Percentiles rank a stretch among this genome's conserved stretches.
Conservation (phyloP, 1,140 invertebrate species). For the Trichonephila inaurata region DNA sequence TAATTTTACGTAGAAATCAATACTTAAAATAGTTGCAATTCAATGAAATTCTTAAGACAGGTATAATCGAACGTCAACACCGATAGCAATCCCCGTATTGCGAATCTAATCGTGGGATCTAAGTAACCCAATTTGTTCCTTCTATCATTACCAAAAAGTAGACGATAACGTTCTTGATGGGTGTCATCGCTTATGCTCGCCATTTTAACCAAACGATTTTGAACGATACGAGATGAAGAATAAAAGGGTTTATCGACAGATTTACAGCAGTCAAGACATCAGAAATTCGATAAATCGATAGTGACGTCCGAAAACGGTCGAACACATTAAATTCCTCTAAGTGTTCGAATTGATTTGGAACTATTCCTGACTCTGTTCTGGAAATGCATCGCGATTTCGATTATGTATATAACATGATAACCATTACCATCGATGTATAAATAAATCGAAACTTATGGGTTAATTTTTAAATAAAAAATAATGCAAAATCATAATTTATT, state of each 20-base stretch:
- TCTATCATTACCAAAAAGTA: conserved; percentile 29
- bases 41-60: neutral
- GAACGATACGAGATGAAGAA: conserved; percentile 11
- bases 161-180: conserved; percentile 25
- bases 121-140: conserved; percentile 18
- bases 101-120: conserved; percentile 8
- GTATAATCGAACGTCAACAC: neutral
- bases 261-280: conserved; percentile 39
- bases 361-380: neutral
- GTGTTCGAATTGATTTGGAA: conserved; percentile 6
- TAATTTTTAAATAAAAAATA: no score
- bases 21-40: no score
- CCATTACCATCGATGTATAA: no score
- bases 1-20: no score
- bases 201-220: conserved; percentile 24
- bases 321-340: conserved; percentile 21
- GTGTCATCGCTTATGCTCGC: conserved; percentile 43
- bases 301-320: neutral
- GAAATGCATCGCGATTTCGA: neutral
- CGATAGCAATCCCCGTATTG: neutral
- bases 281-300: conserved; percentile 22
- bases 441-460: neutral
- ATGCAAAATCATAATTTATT: no score
- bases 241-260: conserved; percentile 30
- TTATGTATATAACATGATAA: neutral